These are phyloP conservation scores for Drosophila sturtevanti DNA, from an alignment of 1,140 invertebrate genomes.

Conservation along the genomic window DNA sequence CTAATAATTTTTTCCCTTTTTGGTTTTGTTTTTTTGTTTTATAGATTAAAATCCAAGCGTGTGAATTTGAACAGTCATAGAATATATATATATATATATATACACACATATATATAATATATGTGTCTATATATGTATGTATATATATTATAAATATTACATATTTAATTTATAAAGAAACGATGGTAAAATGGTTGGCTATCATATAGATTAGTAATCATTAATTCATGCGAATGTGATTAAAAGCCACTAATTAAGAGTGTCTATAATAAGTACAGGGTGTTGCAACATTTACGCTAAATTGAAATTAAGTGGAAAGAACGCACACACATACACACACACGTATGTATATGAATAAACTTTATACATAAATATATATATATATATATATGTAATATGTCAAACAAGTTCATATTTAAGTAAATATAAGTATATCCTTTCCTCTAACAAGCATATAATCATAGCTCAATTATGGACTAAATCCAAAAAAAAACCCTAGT, in stretches of 20 bases:
- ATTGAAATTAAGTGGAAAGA: background rate
- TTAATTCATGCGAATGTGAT: slow-evolving; percentile 5
- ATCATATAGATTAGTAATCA: slow-evolving; percentile 3
- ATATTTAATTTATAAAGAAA: slow-evolving; percentile 10
- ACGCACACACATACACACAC: background rate
- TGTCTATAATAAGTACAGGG: background rate
- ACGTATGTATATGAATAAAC: too few species aligned
- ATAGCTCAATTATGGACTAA: too few species aligned
- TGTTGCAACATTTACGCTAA: background rate
- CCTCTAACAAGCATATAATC: too few species aligned
- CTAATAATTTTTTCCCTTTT: background rate
- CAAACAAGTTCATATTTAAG: too few species aligned
- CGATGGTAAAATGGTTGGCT: background rate
- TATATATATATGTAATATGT: too few species aligned
- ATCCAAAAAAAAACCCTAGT: too few species aligned
- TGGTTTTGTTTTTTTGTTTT: background rate
- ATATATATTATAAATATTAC: background rate
- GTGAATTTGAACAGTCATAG: slow-evolving; percentile 7
- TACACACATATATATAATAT: background rate
- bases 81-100: too few species aligned
- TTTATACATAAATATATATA: too few species aligned
- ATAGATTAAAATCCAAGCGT: background rate
- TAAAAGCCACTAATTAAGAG: slow-evolving; percentile 6
- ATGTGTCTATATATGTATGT: background rate
- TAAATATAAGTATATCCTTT: too few species aligned